phyloP scores from a whole-genome alignment of 2,888 invertebrate genomes.

The Cephus nigrinus region DNA sequence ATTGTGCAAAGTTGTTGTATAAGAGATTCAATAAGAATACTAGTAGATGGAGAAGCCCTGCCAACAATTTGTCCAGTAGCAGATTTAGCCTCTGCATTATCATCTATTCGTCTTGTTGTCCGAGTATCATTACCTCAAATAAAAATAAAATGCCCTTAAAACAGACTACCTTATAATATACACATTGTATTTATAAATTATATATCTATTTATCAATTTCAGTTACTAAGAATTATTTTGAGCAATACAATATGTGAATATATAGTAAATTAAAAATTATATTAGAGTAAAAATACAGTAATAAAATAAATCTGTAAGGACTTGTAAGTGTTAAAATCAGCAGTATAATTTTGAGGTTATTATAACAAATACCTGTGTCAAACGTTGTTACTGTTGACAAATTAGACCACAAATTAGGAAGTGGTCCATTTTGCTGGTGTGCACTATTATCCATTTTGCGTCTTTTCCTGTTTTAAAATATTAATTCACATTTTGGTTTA shows the following conservation, averaged over 20 bases:
- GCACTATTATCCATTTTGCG: conserved; percentile 21
- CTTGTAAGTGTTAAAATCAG: neutral
- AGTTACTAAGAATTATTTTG: neutral
- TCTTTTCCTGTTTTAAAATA: neutral
- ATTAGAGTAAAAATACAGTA: neutral
- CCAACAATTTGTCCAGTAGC: conserved; percentile 38
- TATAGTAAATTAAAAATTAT: neutral
- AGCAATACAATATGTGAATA: neutral
- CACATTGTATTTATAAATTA: neutral
- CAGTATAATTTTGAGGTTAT: neutral
- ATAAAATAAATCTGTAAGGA: neutral
- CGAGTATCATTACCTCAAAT: conserved; percentile 34
- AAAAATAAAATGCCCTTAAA: conserved; percentile 7
- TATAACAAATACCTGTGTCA: conserved; percentile 50
- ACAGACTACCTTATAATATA: neutral
- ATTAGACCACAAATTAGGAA: conserved; percentile 49
- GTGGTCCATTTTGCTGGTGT: conserved; percentile 36
- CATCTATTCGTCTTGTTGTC: conserved; percentile 31
- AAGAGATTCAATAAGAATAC: conserved; percentile 77
- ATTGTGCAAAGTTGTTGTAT: conserved; percentile 76
- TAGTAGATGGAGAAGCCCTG: conserved; percentile 71
- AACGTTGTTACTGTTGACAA: conserved; percentile 60
- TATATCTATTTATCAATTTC: neutral
- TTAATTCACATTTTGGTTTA: neutral
- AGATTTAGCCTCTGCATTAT: conserved; percentile 23